These are phyloP conservation scores for Microtus montanus DNA, from an alignment of 2,113 vertebrate genomes.

Conservation along the genomic window DNA sequence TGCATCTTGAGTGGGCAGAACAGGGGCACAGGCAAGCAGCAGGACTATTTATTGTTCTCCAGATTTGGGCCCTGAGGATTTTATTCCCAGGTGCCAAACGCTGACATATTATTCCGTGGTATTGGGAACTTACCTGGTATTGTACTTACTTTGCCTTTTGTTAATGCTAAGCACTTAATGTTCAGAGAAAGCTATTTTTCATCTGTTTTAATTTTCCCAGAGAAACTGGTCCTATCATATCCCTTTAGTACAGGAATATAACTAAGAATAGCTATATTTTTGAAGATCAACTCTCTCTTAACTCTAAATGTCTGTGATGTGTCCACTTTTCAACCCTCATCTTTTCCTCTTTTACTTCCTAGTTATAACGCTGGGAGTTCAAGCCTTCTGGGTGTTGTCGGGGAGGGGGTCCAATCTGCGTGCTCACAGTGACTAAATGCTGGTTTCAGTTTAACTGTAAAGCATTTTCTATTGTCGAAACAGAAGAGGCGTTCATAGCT, in stretches of 20 bases:
- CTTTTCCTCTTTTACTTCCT: slow-evolving; percentile 80
- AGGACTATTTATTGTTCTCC: neutral
- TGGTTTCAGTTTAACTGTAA: slow-evolving; percentile 72
- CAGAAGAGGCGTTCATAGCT: slow-evolving; percentile 76
- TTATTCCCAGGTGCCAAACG: slow-evolving; percentile 54
- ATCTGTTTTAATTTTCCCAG: slow-evolving; percentile 69
- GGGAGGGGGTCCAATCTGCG: slow-evolving; percentile 62
- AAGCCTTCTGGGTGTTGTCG: slow-evolving; percentile 55
- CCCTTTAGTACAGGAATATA: slow-evolving; percentile 71
- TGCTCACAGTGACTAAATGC: slow-evolving; percentile 77
- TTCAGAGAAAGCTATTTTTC: slow-evolving; percentile 27
- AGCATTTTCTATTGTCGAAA: slow-evolving; percentile 75
- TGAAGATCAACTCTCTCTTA: slow-evolving; percentile 65
- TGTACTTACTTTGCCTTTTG: slow-evolving; percentile 68
- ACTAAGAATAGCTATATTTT: slow-evolving; percentile 76
- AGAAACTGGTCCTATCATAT: slow-evolving; percentile 73
- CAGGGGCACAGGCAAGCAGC: neutral
- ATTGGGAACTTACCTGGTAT: slow-evolving; percentile 56
- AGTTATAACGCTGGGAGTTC: slow-evolving; percentile 80
- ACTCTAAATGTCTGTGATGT: slow-evolving; percentile 76
- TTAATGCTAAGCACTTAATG: slow-evolving; percentile 65
- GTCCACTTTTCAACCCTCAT: slow-evolving; percentile 79
- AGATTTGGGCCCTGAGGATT: slow-evolving; percentile 40
- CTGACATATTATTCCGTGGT: slow-evolving; percentile 42
- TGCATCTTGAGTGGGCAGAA: neutral